Conservation (phyloP, 2,888 invertebrate genomes). For the Leucoptera coffeella region DNA sequence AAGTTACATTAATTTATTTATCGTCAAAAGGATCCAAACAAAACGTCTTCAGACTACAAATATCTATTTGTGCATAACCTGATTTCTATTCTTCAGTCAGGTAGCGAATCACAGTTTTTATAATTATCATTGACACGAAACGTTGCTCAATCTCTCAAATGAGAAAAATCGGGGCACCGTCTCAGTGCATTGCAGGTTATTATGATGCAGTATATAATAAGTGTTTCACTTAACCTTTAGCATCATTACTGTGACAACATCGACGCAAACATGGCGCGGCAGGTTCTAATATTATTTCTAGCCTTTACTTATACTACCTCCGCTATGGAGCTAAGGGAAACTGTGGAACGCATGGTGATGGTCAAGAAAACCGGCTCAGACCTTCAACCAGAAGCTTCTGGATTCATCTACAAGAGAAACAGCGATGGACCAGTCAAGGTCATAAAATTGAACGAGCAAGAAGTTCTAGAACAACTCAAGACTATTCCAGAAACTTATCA, state of each 20-base stretch:
- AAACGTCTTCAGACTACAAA: too few species aligned
- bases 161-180: constrained; percentile 31
- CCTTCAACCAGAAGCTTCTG: constrained; percentile 53
- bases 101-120: constrained; percentile 43
- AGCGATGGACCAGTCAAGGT: constrained; percentile 39
- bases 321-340: constrained; percentile 41
- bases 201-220: too few species aligned
- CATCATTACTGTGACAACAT: constrained; percentile 25
- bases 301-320: constrained; percentile 13
- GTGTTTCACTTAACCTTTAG: constrained; percentile 27
- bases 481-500: constrained; percentile 18
- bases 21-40: too few species aligned
- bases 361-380: constrained; percentile 52
- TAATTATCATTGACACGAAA: constrained; percentile 50
- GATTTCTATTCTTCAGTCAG: too few species aligned
- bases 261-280: constrained; percentile 26
- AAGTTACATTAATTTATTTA: too few species aligned
- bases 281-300: constrained; percentile 13
- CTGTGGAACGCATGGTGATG: constrained; percentile 47
- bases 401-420: constrained; percentile 49
- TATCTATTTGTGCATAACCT: too few species aligned
- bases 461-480: constrained; percentile 30
- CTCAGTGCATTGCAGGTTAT: too few species aligned
- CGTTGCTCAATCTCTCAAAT: constrained; percentile 42
- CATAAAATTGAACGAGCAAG: constrained; percentile 34